Evolutionary conservation across 2,888 invertebrate species (phyloP), one percentile per base, ranked within the genome.

Genomic region (Tetheella fluctuosa): DNA sequence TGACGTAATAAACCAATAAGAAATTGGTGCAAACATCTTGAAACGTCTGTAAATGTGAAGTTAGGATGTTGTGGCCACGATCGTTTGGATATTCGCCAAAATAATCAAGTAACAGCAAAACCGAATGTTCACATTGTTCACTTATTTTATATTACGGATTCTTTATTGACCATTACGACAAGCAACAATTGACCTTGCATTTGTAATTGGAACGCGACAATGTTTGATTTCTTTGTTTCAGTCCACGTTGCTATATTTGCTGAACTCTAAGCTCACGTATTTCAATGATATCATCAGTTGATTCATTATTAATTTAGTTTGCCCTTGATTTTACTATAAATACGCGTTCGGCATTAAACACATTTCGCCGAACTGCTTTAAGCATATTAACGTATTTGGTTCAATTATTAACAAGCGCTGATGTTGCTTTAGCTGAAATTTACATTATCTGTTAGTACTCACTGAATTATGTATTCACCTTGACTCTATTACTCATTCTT

Each of bases 41-140:
- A 77, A 80, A 81, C 72, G 73, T 73, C 76, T 77, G 73, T 73
- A 76, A 69, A 70, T 68, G 48, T 48, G 48, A 20, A 48, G 69
- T 60, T 63, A 80, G 75, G 77, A 79, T 77, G 74, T 70, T 76
- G 74, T 74, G 78, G 74, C 79, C 79, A 71, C 80, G 76, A 83
- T 74, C 74, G 71, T 73, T 85, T 91, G 90, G 91, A 84, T 74
- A 68, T 63, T 60, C 64, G 91, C 91, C 90, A 91, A 89, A 84
- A 88, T 88, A 87, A 90, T 89, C 87, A 80, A 82, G 80, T 81
- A 80, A 85, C 79, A 83, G 78, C 80, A 85, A 80, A 74, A 76
- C 76, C 61, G 67, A 73, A 81, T 80, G 73, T 75, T 82, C 84
- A 83, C 84, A 84, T n/a, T n/a, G n/a, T n/a, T n/a, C n/a, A n/a